A percentile compares a stretch with the other conserved stretches of the same genome.
These are phyloP conservation scores for Hirtodrosophila cameraria DNA, from an alignment of 2,888 invertebrate species.

Conservation along the genomic window DNA sequence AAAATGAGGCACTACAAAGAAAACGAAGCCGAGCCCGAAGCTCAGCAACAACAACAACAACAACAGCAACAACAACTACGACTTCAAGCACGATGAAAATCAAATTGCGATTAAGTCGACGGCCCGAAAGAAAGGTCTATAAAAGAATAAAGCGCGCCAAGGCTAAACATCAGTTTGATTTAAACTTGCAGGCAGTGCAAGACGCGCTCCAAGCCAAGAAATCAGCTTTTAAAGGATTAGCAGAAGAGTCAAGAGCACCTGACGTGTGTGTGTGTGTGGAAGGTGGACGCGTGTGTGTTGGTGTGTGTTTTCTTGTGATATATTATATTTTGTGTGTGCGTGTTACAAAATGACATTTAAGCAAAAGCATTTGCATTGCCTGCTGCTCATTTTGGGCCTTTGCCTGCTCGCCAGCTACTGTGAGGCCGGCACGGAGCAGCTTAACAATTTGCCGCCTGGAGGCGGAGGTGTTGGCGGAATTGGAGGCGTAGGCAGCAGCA, in stretches of 20 bases:
- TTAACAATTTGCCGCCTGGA: conserved; percentile 47
- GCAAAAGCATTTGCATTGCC: conserved; percentile 46
- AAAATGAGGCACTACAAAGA: conserved; percentile 43
- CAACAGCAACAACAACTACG: conserved; percentile 25
- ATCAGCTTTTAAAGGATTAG: conserved; percentile 37
- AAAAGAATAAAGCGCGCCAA: conserved; percentile 83
- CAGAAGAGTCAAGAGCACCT: conserved; percentile 3
- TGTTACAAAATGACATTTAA: conserved; percentile 58
- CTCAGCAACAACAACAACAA: conserved; percentile 17
- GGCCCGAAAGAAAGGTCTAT: conserved; percentile 80
- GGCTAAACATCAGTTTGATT: conserved; percentile 85
- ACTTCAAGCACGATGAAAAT: conserved; percentile 66
- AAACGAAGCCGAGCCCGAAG: conserved; percentile 38
- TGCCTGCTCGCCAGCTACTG: conserved; percentile 52
- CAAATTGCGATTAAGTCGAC: conserved; percentile 60
- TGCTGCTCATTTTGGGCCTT: too few species aligned
- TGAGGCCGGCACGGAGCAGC: conserved; percentile 79
- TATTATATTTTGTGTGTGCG: conserved; percentile 34
- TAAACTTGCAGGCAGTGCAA: conserved; percentile 83
- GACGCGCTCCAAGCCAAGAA: conserved; percentile 40
- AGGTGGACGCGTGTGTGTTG: conserved; percentile 35
- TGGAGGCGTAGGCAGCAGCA: conserved; percentile 2
- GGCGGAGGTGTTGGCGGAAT: too few species aligned
- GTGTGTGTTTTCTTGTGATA: conserved; percentile 17
- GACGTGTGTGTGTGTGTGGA: conserved; percentile 17